These are phyloP conservation scores for Neolamprologus variostigma DNA, from an alignment of 2,113 vertebrate genomes.

Conservation along the genomic window DNA sequence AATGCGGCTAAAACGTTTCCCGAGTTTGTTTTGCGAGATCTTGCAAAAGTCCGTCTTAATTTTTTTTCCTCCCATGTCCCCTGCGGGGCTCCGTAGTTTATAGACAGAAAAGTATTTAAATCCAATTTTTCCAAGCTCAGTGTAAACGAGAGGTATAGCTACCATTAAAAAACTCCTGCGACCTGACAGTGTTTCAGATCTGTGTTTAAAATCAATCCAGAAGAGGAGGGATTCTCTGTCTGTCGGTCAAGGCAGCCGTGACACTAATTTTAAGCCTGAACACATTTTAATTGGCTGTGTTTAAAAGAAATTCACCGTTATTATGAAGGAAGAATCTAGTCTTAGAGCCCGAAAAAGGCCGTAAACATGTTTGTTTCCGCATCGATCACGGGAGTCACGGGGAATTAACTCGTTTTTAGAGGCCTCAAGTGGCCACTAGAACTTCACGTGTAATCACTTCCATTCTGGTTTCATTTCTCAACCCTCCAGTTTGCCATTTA, in stretches of 20 bases:
- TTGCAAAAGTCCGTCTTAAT: too few relatives aligned
- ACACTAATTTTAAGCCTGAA: neutral
- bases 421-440: neutral
- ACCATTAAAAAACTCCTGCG: neutral
- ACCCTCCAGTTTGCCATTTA: neutral
- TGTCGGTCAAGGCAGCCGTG: neutral
- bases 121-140: neutral
- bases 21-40: too few relatives aligned
- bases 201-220: neutral
- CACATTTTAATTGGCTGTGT: neutral
- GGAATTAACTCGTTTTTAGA: neutral
- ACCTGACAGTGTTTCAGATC: accelerated
- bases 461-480: neutral
- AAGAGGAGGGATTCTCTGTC: neutral
- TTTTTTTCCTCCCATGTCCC: too few relatives aligned
- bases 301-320: neutral
- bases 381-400: neutral
- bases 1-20: too few relatives aligned
- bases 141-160: neutral
- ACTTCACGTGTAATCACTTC: neutral
- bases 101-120: neutral
- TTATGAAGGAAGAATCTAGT: neutral
- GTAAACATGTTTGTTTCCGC: neutral
- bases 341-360: neutral
- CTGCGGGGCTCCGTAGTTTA: neutral